Percentiles rank a stretch among this genome's conserved stretches.
Conservation (phyloP, 2,797 vertebrate species). For the Ficedula albicollis region DNA sequence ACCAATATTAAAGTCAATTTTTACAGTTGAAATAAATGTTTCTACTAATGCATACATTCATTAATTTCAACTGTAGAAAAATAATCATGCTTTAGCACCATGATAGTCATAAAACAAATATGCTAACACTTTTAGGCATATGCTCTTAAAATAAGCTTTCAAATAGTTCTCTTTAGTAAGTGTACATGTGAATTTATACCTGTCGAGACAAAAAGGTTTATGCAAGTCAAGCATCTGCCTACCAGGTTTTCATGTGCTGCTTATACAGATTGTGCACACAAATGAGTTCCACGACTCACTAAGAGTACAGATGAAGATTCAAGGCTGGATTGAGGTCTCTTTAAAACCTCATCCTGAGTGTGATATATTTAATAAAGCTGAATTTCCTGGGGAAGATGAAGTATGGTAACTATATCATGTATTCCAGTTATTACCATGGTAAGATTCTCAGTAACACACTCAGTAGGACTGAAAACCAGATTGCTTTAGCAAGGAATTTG, state of each 20-base stretch:
- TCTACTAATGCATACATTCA: background rate
- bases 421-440: background rate
- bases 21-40: constrained; percentile 11
- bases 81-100: background rate
- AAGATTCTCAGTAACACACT: background rate
- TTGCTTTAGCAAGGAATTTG: background rate
- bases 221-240: background rate
- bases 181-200: background rate
- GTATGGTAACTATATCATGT: background rate
- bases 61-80: constrained; percentile 8
- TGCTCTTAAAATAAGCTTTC: background rate
- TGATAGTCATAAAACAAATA: background rate
- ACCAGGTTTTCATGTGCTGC: background rate
- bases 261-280: background rate
- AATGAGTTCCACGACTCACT: background rate
- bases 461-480: background rate
- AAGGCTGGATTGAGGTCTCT: background rate
- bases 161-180: background rate
- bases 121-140: background rate
- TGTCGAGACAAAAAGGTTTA: background rate
- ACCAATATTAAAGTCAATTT: constrained; percentile 10
- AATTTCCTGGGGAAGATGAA: background rate
- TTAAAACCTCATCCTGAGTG: background rate
- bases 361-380: background rate
- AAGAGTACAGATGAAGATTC: background rate